Base-by-base conservation (phyloP, 2,888 invertebrate species). In the Callinectes sapidus region DNA sequence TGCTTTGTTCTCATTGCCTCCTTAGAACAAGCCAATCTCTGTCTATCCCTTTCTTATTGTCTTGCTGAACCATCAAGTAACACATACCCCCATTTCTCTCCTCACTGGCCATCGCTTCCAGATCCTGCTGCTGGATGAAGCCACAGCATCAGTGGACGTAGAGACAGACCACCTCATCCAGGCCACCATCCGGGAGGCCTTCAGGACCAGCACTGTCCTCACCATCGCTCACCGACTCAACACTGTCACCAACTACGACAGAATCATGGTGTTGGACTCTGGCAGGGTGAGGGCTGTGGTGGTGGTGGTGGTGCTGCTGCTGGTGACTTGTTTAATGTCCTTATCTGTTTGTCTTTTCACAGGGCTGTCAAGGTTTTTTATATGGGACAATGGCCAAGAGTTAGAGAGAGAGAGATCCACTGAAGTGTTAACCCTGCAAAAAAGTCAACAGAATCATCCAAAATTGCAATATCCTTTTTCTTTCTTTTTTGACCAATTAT, bases 201-300 rank as follows among this genome's bases (percentile, higher is more conserved):
- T 99, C 96, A 97, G 96, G 93, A 97, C 97, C 94, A 98, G 98
- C 96, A 98, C 98, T 10, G 97, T 98, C 89, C 97, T 99, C 39
- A 98, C 98, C 0, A 98, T 99, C 95, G 98, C 98, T 81, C 98
- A 99, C 96, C 97, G 98, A 39, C 97, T 99, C 94, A 98, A 98
- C 96, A 99, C 98, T 42, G 98, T 99, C 95, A 97, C 98, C 97
- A 98, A 98, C 96, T 98, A 98, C 71, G 97, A 98, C 95, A 94
- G 95, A 42, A 95, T 95, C 32, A 90, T 95, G 87, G 95, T 95
- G 3, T 94, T 95, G 95, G 95, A 95, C 77, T 94, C 95, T 23
- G 95, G 95, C 91, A 94, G 94, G 95, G 95, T 95, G 94, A 94
- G 97, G 10, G 28, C 1, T 23, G 18, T 23, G 61, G 23, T 61